Conservation (phyloP, 2,888 invertebrate genomes). For the Pterobdella sp. region DNA sequence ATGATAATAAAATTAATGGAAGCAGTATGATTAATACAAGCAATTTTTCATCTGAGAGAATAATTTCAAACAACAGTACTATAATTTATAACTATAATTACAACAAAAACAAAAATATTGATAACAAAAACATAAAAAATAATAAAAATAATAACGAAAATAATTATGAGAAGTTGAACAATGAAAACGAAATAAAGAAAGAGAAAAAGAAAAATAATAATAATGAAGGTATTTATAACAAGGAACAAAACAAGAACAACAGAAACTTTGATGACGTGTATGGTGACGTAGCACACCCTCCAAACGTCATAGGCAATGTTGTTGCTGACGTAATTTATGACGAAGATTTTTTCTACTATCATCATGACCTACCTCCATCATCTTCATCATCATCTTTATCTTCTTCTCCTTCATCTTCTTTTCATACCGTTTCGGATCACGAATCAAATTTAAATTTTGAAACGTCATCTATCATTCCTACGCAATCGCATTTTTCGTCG, state of each 20-base stretch:
- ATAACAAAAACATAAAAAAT: neutral
- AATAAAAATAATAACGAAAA: neutral
- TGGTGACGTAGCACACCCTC: neutral
- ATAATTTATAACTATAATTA: neutral
- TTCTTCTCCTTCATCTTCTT: neutral
- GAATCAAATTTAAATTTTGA: no score
- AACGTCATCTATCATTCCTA: neutral
- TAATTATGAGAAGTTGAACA: neutral
- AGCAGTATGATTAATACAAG: neutral
- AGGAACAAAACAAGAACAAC: neutral
- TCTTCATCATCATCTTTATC: neutral
- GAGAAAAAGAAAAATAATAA: conserved; percentile 1
- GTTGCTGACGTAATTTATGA: conserved; percentile 1
- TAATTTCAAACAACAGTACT: neutral
- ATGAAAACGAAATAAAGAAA: neutral
- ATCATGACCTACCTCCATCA: neutral
- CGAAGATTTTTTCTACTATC: neutral
- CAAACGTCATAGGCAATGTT: neutral
- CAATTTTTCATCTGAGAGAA: neutral
- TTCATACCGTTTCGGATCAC: no score
- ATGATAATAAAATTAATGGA: neutral
- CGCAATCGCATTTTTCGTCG: neutral
- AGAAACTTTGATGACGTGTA: neutral
- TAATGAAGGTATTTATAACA: neutral
- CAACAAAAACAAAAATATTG: conserved; percentile 7